Conservation (phyloP, 2,888 invertebrate genomes). For the Eulithis testata region DNA sequence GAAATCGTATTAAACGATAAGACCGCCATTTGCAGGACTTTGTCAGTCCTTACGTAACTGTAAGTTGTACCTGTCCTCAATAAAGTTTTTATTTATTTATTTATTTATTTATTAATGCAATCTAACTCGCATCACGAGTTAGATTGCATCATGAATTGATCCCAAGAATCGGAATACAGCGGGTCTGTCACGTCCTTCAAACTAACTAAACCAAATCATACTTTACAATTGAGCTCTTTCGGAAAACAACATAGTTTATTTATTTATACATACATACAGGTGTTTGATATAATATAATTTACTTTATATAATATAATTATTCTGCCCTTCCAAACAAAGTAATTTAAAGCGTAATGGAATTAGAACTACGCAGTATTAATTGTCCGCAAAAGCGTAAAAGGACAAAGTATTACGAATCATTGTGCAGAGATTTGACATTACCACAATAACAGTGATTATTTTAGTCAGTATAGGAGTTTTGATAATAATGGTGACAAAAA, state of each 20-base stretch:
- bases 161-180: conserved; percentile 16
- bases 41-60: no score
- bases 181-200: conserved; percentile 28
- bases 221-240: conserved; percentile 21
- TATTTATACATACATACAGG: conserved; percentile 9
- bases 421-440: conserved; percentile 36
- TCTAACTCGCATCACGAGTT: conserved; percentile 24
- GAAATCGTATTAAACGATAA: no score
- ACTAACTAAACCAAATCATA: conserved; percentile 23
- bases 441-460: conserved; percentile 45
- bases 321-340: conserved; percentile 34
- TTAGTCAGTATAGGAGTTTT: conserved; percentile 16
- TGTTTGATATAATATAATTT: conserved; percentile 6
- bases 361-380: conserved; percentile 48
- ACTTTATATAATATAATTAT: conserved; percentile 1
- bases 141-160: conserved; percentile 26
- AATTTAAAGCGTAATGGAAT: conserved; percentile 23
- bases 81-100: no score
- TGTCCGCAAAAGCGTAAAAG: conserved; percentile 42
- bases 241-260: conserved; percentile 10
- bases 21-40: no score
- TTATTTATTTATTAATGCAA: conserved; percentile 20
- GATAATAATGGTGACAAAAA: not conserved
- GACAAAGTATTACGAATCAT: conserved; percentile 47
- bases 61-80: no score